These are phyloP conservation scores for Terebella lapidaria DNA, from an alignment of 2,888 invertebrate species.

Conservation along the genomic window DNA sequence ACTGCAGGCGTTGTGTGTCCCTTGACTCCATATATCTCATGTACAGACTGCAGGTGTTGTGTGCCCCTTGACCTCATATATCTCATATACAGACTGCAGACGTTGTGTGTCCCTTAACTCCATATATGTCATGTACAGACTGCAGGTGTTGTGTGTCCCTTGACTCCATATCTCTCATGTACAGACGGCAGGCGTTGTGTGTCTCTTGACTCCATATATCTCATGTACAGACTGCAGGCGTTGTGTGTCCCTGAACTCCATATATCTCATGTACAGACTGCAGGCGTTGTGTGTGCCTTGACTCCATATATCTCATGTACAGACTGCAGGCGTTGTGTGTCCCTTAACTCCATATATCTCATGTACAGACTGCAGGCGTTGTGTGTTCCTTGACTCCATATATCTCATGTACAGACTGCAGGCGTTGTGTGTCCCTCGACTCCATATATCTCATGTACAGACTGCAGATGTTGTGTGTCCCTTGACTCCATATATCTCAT, in stretches of 20 bases:
- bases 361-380: conserved; percentile 54
- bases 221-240: conserved; percentile 53
- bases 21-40: too few species aligned
- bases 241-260: conserved; percentile 53
- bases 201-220: too few species aligned
- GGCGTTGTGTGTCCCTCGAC: conserved; percentile 55
- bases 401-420: conserved; percentile 50
- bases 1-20: conserved; percentile 56
- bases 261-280: conserved; percentile 48
- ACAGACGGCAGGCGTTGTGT: conserved; percentile 55
- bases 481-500: too few species aligned
- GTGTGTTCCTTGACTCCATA: conserved; percentile 54
- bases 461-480: conserved; percentile 56
- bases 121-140: conserved; percentile 48
- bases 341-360: too few species aligned
- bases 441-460: conserved; percentile 34
- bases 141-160: conserved; percentile 55
- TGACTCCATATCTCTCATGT: too few species aligned
- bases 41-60: conserved; percentile 55
- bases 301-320: too few species aligned
- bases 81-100: conserved; percentile 53
- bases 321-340: conserved; percentile 56
- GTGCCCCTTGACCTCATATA: conserved; percentile 56
- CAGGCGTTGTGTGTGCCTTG: conserved; percentile 55
- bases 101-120: conserved; percentile 54